Base-by-base conservation (phyloP, 92 coral and sea anemone species). In the Epizoanthus rinbou region DNA sequence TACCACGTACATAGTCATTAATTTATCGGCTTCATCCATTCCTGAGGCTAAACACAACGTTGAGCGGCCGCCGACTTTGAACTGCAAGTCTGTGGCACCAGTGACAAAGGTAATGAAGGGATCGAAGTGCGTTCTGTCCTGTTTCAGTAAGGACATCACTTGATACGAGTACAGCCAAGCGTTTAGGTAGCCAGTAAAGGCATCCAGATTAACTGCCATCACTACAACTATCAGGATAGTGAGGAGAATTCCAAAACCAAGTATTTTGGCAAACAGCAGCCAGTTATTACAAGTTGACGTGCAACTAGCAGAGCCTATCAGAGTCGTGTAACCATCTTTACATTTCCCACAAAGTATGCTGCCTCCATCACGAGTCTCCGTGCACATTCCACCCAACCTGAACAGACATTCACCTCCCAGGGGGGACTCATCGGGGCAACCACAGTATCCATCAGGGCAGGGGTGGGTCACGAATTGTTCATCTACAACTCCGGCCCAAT, bases 101-200 rank as follows among this genome's bases (percentile, higher is more conserved):
- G 88, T 90, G 57, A 97, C 37, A 63, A 97, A 97, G 45, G 79
- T 37, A 80, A 94, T 90, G 50, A 97, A 90, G 6, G 63, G 47
- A 82, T 91, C 95, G 31, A 96, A 85, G 9, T 18, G 4, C 35
- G 91, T 73, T 17, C 85, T 94, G 21, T 86, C 98, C 22, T 88
- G 85, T 47, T 82, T 82, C 35, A 96, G 23, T 3, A 88, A 74
- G 5, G 35, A 35, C 89, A 96, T 89, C 10, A 96, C 95, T 65
- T 96, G 99, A 59, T 94, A 96, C 31, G 97, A 96, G 66, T 93
- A 96, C 62, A 96, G 79, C 91, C 96, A 96, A 47, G 93, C 98
- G 84, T 96, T 96, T 64, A 96, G 70, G 81, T 96, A 96, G 5
- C 96, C 91, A 9, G 99, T 96, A 58, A 93, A 91, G 41, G 92